Conservation (phyloP, 2,113 vertebrate genomes). For the Actenoides hombroni region DNA sequence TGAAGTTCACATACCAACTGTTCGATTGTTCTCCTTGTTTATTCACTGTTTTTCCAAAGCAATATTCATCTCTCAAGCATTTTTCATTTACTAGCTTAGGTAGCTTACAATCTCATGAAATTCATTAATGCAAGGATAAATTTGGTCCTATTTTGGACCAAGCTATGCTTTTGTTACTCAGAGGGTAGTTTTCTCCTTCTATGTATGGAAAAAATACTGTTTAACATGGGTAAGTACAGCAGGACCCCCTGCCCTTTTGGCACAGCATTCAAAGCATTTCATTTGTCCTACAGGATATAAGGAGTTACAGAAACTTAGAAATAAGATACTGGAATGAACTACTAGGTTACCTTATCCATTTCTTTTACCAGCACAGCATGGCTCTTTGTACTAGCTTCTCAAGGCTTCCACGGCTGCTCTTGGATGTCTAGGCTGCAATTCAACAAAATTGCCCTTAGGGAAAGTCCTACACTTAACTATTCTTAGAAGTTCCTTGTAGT, state of each 20-base stretch:
- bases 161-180: neutral
- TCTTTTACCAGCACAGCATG: constrained; percentile 34
- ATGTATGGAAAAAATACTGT: constrained; percentile 6
- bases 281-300: constrained; percentile 58
- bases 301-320: constrained; percentile 45
- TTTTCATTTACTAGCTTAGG: neutral
- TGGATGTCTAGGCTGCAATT: constrained; percentile 54
- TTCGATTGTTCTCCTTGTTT: neutral
- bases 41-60: neutral
- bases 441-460: constrained; percentile 28
- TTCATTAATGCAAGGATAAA: neutral
- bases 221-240: neutral
- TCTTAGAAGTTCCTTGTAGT: constrained; percentile 43
- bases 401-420: constrained; percentile 38
- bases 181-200: neutral
- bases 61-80: neutral
- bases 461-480: constrained; percentile 27
- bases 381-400: constrained; percentile 47
- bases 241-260: constrained; percentile 5
- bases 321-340: constrained; percentile 41
- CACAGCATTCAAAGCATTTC: constrained; percentile 25
- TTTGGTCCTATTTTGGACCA: neutral
- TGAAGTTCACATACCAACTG: neutral
- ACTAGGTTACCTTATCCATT: constrained; percentile 45
- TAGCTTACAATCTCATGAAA: neutral